Conservation (phyloP, 2,888 invertebrate genomes). For the Synanthedon myopaeformis region DNA sequence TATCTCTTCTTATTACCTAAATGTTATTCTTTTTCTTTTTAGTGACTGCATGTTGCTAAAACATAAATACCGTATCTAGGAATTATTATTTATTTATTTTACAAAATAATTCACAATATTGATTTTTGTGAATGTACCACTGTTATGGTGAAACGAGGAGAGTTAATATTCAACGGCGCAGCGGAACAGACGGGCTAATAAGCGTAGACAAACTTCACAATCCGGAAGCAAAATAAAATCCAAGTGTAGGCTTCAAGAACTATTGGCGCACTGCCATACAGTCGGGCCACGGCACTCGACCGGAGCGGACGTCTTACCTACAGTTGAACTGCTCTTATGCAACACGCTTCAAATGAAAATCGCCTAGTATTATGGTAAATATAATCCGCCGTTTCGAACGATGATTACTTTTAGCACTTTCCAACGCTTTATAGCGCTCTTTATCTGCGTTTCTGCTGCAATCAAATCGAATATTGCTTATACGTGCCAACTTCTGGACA, state of each 20-base stretch:
- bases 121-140: too few species aligned
- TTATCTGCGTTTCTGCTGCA: neutral
- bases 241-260: neutral
- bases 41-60: too few species aligned
- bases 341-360: conserved; percentile 8
- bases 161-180: neutral
- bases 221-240: neutral
- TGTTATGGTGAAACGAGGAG: too few species aligned
- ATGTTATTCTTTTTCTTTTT: too few species aligned
- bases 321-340: neutral
- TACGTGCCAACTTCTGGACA: neutral
- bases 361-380: neutral
- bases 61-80: too few species aligned
- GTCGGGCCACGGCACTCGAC: conserved; percentile 3
- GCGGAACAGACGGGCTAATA: neutral
- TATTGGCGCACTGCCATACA: conserved; percentile 11
- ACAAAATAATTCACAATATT: too few species aligned
- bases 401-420: neutral
- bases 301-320: conserved; percentile 5
- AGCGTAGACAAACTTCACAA: neutral
- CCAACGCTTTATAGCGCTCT: neutral
- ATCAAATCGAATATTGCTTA: neutral
- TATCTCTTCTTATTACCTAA: too few species aligned
- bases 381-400: neutral
- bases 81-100: too few species aligned